Conservation (phyloP, 2,888 invertebrate genomes). For the Leptarthrus brevirostris region DNA sequence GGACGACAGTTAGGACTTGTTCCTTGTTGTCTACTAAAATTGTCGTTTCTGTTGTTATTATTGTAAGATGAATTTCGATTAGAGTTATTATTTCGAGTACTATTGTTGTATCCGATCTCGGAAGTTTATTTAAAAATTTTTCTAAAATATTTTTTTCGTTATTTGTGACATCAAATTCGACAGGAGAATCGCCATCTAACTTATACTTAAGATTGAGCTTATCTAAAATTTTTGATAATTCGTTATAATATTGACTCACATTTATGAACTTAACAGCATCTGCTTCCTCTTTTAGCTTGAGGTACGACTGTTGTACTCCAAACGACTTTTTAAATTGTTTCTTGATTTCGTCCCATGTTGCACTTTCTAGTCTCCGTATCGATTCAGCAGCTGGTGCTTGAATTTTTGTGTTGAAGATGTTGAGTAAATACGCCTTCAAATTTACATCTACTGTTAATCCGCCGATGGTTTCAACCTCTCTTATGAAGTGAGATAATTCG, state of each 20-base stretch:
- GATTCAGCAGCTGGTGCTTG: slow-evolving; percentile 8
- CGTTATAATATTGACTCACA: slow-evolving; percentile 30
- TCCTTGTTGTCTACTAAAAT: not conserved
- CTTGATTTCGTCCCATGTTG: slow-evolving; percentile 2
- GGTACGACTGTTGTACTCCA: slow-evolving; percentile 17
- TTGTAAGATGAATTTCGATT: slow-evolving; percentile 13
- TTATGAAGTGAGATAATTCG: not conserved
- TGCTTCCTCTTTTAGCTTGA: slow-evolving; percentile 19
- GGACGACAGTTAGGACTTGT: not conserved
- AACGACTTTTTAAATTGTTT: slow-evolving; percentile 9
- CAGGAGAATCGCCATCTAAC: not conserved
- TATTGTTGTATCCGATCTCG: slow-evolving; percentile 6
- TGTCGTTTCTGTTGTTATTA: slow-evolving; percentile 2
- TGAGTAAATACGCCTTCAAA: not conserved
- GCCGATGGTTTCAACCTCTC: not conserved
- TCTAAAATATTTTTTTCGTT: slow-evolving; percentile 25
- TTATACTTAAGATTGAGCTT: slow-evolving; percentile 36
- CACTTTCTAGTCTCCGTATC: not conserved
- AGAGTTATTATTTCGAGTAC: slow-evolving; percentile 5
- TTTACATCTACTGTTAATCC: not conserved
- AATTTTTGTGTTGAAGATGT: slow-evolving; percentile 16
- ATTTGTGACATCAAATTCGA: slow-evolving; percentile 9
- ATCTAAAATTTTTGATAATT: slow-evolving; percentile 30
- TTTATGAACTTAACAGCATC: not conserved
- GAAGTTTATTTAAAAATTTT: slow-evolving; percentile 21